Conservation (phyloP, 2,888 invertebrate genomes). For the Drosophila tripunctata region DNA sequence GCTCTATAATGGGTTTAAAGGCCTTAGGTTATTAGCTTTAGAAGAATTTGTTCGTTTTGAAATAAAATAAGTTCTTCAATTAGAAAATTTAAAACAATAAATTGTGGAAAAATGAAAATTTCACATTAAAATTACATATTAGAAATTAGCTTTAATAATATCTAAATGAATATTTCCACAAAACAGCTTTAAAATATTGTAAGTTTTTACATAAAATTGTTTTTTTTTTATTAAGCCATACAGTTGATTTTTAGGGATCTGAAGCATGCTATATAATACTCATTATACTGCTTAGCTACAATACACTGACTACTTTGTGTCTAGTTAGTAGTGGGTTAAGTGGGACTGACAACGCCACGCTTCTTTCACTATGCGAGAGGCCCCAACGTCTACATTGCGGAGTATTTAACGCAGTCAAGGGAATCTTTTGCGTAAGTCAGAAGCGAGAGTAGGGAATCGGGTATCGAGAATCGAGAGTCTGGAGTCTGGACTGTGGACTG, state of each 20-base stretch:
- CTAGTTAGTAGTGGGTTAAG: slow-evolving; percentile 34
- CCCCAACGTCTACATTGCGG: slow-evolving; percentile 5
- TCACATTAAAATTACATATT: too few species aligned
- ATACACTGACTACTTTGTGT: neutral
- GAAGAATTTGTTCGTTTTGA: neutral
- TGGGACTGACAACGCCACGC: slow-evolving; percentile 48
- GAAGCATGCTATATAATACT: too few species aligned
- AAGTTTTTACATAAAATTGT: too few species aligned
- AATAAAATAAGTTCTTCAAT: neutral
- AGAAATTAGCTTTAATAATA: too few species aligned
- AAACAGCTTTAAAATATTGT: too few species aligned
- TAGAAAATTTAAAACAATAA: neutral
- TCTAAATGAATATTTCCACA: too few species aligned
- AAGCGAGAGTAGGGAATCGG: slow-evolving; percentile 33
- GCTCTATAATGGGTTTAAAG: neutral
- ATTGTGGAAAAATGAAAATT: neutral
- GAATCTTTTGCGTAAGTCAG: slow-evolving; percentile 55
- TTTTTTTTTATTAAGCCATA: too few species aligned
- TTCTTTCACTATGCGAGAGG: slow-evolving; percentile 33
- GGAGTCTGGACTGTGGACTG: neutral
- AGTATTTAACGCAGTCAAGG: slow-evolving; percentile 70
- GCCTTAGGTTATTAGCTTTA: neutral
- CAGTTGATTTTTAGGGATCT: too few species aligned
- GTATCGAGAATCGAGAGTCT: slow-evolving; percentile 2
- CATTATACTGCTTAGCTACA: neutral